Evolutionary conservation across 1,140 invertebrate genomes (phyloP), one percentile per base, ranked within the genome.

Genomic region (Proctacanthus coquilletti): DNA sequence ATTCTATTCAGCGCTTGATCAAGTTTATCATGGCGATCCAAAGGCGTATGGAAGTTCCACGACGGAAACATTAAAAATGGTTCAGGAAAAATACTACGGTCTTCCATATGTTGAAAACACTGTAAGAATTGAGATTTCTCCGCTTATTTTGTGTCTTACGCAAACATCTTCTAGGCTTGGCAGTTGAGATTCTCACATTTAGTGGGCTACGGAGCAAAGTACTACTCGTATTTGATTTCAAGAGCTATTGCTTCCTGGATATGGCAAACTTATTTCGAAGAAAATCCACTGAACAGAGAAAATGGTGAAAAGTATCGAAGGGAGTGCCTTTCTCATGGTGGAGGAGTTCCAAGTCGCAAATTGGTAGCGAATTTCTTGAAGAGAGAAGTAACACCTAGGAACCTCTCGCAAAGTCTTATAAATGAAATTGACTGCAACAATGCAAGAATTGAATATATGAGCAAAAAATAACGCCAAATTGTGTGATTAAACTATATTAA

Each of bases 171-270:
- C 17, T 49, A 80, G 74, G 89, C 93, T 9, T 97, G 89, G 87
- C 93, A 98, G 55, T 70, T 94, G 41, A 69, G 93, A 34, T 98
- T 98, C 68, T 84, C 88, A 39, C 95, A 99, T 64, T 63, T 98
- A 20, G 85, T 97, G 5, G 91, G 92, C 3, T 98, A 99, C 62
- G 95, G 94, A 20, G 92, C 91, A 0, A 96, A 95, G 63, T 98
- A 98, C 65, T 98, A 98, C 61, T 85, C 93, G 0, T 98, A 99
- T 64, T 64, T 97, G 33, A 80, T 97, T 50, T 96, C 94, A 1
- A 72, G 86, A 46, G 85, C 92, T 15, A 75, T 96, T 25, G 92
- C 94, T 1, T 84, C 86, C 18, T 79, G 78, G 66, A 92, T 95
- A 43, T 98, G 94, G 93, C 76, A 88, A 48, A 72, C 73, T 14